Evolutionary conservation across 1,140 invertebrate genomes (phyloP).

Genomic region (Heliothis subflexa): DNA sequence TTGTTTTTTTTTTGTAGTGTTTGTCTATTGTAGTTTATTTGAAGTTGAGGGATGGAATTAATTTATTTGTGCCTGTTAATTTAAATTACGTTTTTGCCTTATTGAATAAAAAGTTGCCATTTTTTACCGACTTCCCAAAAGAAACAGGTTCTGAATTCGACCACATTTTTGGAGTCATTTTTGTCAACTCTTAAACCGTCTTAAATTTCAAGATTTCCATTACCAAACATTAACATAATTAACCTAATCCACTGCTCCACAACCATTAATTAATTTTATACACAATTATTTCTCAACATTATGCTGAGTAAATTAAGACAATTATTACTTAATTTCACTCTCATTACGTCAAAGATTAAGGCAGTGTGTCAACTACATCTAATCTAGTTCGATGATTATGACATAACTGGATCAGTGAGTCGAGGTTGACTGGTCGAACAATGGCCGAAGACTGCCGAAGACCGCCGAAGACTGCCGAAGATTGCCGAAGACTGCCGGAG

Average conservation of each 20-base stretch:
- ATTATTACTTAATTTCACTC: background rate
- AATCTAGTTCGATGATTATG: slow-evolving; percentile 24
- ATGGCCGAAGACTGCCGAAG: background rate
- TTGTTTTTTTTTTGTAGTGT: background rate
- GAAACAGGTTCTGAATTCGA: too few relatives aligned
- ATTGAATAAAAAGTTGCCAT: too few relatives aligned
- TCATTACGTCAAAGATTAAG: slow-evolving; percentile 19
- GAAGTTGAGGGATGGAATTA: background rate
- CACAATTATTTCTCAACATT: slow-evolving; percentile 2
- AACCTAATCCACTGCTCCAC: slow-evolving; percentile 2
- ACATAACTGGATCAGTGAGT: slow-evolving; percentile 18
- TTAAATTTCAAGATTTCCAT: background rate
- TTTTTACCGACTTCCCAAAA: too few relatives aligned
- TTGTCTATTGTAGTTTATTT: background rate
- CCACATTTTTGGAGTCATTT: background rate
- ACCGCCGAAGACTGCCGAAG: background rate
- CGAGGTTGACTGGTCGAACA: slow-evolving; percentile 19
- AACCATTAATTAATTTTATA: background rate
- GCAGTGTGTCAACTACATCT: slow-evolving; percentile 27
- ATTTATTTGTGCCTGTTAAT: background rate
- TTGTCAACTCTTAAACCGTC: background rate
- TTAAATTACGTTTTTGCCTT: background rate
- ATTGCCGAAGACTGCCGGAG: background rate
- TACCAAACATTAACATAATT: background rate
- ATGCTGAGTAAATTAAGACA: background rate